Evolutionary conservation across 2,797 vertebrate genomes (phyloP).

Genomic region (Lerista edwardsae): DNA sequence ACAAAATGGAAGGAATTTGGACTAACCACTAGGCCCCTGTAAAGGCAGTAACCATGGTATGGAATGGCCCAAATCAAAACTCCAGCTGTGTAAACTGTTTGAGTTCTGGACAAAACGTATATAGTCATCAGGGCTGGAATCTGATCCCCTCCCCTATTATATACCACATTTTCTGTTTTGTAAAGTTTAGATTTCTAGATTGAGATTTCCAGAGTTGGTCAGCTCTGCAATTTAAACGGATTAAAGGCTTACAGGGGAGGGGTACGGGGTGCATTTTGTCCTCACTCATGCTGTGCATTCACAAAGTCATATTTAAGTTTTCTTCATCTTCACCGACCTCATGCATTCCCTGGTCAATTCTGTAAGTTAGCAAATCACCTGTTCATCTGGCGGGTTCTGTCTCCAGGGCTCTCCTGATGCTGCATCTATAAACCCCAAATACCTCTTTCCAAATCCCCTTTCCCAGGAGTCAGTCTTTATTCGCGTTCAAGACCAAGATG

Average conservation of each 20-base stretch:
- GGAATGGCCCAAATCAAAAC: constrained; percentile 9
- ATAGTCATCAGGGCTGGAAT: constrained; percentile 1
- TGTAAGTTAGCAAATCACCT: constrained; percentile 25
- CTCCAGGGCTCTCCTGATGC: background rate
- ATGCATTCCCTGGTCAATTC: background rate
- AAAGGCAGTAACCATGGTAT: background rate
- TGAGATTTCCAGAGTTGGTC: constrained; percentile 1
- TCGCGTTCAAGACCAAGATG: constrained; percentile 8
- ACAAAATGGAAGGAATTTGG: constrained; percentile 11
- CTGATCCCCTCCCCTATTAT: background rate
- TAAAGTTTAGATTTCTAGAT: constrained; percentile 12
- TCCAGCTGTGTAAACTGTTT: constrained; percentile 29
- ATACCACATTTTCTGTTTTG: background rate
- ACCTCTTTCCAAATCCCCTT: background rate
- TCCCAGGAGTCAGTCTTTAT: constrained; percentile 13
- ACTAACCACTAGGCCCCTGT: constrained; percentile 3
- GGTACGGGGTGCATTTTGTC: background rate
- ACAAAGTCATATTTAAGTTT: background rate
- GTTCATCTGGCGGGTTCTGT: constrained; percentile 2
- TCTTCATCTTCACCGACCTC: background rate
- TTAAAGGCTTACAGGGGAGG: constrained; percentile 7
- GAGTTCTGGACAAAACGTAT: background rate
- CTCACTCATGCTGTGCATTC: background rate
- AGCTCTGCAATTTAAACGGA: constrained; percentile 9
- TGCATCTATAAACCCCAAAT: background rate